These are phyloP conservation scores for Apistogramma diplotaenia DNA, from an alignment of 2,113 vertebrate genomes.

Conservation along the genomic window DNA sequence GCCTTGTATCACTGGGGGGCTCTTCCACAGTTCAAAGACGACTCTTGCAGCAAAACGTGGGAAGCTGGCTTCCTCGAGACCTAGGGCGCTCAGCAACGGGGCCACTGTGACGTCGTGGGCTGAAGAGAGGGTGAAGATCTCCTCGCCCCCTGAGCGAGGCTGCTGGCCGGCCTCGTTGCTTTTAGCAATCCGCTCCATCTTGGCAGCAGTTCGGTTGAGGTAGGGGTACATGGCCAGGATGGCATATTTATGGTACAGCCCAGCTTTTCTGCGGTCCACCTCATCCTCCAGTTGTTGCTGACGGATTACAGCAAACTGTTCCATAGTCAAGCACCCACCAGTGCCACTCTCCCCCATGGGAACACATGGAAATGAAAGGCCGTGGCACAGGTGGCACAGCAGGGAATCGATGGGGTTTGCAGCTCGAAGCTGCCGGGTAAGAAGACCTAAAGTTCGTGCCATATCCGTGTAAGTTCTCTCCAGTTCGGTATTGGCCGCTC, in stretches of 20 bases:
- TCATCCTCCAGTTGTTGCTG: slow-evolving; percentile 92
- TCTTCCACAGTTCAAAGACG: slow-evolving; percentile 93
- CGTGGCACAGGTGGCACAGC: slow-evolving; percentile 93
- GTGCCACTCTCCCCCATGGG: not conserved
- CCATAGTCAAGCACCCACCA: slow-evolving; percentile 81
- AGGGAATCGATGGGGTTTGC: slow-evolving; percentile 94
- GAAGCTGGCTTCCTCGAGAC: slow-evolving; percentile 86
- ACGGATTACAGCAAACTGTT: slow-evolving; percentile 91
- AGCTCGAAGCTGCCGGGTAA: slow-evolving; percentile 86
- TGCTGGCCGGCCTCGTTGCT: slow-evolving; percentile 60
- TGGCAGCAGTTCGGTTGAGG: slow-evolving; percentile 85
- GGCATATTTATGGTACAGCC: slow-evolving; percentile 87
- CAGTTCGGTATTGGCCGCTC: slow-evolving; percentile 81
- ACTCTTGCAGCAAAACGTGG: slow-evolving; percentile 94
- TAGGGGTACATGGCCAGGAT: slow-evolving; percentile 89
- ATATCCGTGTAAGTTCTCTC: slow-evolving; percentile 87
- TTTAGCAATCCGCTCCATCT: slow-evolving; percentile 82
- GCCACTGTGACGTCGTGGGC: slow-evolving; percentile 95
- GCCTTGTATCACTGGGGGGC: slow-evolving; percentile 46
- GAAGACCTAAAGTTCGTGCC: slow-evolving; percentile 86
- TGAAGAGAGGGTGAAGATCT: slow-evolving; percentile 86
- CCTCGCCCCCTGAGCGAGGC: slow-evolving; percentile 73
- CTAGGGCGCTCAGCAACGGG: slow-evolving; percentile 91
- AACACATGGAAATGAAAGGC: slow-evolving; percentile 88
- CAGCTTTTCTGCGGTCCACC: slow-evolving; percentile 81